A percentile compares a stretch with the other conserved stretches of the same genome.
Conservation (phyloP, 1,140 invertebrate species). For the Cryptotermes secundus region DNA sequence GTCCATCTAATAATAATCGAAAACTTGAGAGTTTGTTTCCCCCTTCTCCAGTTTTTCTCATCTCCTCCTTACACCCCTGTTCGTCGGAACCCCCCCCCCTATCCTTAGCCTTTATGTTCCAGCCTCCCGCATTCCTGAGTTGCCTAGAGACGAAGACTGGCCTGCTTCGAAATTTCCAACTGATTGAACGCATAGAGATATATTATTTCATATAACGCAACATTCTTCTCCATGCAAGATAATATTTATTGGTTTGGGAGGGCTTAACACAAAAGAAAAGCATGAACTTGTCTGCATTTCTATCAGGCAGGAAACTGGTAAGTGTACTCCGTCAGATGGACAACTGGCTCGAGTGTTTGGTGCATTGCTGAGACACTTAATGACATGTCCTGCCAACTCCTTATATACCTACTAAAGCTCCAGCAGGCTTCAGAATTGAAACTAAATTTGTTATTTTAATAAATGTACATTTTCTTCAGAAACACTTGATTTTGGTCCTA, state of each 20-base stretch:
- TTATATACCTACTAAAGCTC: too few relatives aligned
- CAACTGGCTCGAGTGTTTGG: too few relatives aligned
- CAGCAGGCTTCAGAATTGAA: too few relatives aligned
- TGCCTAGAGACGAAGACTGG: background rate
- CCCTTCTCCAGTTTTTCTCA: background rate
- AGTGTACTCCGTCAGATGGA: background rate
- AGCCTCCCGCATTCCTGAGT: background rate
- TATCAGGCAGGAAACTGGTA: background rate
- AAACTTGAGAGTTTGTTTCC: background rate
- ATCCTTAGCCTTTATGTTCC: background rate
- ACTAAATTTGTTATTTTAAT: too few relatives aligned
- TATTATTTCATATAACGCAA: background rate
- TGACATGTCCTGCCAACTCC: too few relatives aligned
- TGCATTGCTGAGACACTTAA: too few relatives aligned
- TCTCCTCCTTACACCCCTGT: background rate
- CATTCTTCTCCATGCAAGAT: background rate
- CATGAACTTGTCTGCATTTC: background rate
- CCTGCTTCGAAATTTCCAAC: background rate
- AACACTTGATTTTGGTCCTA: too few relatives aligned
- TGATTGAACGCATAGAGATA: conserved; percentile 8
- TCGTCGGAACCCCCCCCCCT: background rate
- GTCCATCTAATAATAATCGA: background rate
- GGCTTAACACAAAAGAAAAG: background rate
- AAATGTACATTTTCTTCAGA: too few relatives aligned
- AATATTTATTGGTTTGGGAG: background rate